Percentiles rank a stretch among this genome's conserved stretches.
Evolutionary conservation across 2,888 invertebrate species (phyloP).

Genomic region (Cistogaster globosa): DNA sequence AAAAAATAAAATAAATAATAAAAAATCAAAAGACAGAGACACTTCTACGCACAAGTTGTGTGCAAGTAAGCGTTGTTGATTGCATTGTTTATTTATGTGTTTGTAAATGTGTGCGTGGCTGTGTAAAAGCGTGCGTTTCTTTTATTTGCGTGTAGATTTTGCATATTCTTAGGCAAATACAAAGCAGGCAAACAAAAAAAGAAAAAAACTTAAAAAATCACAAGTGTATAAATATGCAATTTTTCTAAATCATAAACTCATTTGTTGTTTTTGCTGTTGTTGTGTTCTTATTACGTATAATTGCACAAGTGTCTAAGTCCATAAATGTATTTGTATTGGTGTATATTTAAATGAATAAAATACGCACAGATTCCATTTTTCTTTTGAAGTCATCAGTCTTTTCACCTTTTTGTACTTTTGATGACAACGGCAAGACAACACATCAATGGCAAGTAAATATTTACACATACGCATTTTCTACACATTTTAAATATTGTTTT

Average conservation of each 20-base stretch:
- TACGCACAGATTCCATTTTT: slow-evolving; percentile 39
- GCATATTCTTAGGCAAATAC: slow-evolving; percentile 45
- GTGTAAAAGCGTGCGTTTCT: slow-evolving; percentile 9
- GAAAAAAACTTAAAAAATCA: slow-evolving; percentile 27
- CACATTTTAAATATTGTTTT: slow-evolving; percentile 30
- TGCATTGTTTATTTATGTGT: slow-evolving; percentile 23
- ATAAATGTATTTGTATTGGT: slow-evolving; percentile 8
- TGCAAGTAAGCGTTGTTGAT: slow-evolving; percentile 36
- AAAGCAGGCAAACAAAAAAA: slow-evolving; percentile 23
- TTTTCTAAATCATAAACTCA: slow-evolving; percentile 57
- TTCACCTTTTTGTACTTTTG: slow-evolving; percentile 55
- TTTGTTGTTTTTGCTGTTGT: slow-evolving; percentile 51
- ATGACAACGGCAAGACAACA: slow-evolving; percentile 30
- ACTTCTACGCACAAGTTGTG: slow-evolving; percentile 24
- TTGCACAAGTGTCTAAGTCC: slow-evolving; percentile 43
- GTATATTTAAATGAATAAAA: slow-evolving; percentile 27
- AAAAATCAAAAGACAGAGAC: slow-evolving; percentile 49
- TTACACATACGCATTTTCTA: slow-evolving; percentile 38
- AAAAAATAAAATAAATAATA: not conserved
- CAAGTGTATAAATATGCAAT: slow-evolving; percentile 62
- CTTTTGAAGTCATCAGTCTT: slow-evolving; percentile 66
- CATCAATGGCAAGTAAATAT: slow-evolving; percentile 51
- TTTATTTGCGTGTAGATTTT: slow-evolving; percentile 13
- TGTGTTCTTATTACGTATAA: slow-evolving; percentile 44
- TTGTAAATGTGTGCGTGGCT: not conserved